phyloP scores from a whole-genome alignment of 1,140 invertebrate species.

The Anastrepha ludens region DNA sequence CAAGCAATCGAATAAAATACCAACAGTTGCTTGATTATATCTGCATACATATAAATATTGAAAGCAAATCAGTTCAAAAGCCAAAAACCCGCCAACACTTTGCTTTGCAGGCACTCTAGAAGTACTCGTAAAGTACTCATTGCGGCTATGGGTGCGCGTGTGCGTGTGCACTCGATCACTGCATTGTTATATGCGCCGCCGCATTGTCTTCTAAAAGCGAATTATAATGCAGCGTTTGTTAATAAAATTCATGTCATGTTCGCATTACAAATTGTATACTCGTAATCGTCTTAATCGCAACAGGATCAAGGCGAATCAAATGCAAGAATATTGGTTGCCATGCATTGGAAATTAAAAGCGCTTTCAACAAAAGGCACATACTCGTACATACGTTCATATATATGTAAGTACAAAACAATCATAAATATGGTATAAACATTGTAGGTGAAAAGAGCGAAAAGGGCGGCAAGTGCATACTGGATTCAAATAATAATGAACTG shows the following conservation, averaged over 20 bases:
- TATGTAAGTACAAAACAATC: too few species aligned
- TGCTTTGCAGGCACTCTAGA: background rate
- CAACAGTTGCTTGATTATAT: background rate
- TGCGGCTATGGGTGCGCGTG: background rate
- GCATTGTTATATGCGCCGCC: background rate
- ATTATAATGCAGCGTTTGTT: background rate
- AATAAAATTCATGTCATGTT: slow-evolving; percentile 44
- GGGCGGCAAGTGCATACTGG: background rate
- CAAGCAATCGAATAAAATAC: background rate
- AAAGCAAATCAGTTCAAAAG: slow-evolving; percentile 31
- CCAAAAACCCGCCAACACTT: background rate
- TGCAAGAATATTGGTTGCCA: background rate
- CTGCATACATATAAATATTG: background rate
- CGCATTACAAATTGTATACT: slow-evolving; percentile 46
- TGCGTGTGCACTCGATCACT: background rate
- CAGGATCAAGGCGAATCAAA: slow-evolving; percentile 35
- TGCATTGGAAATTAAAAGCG: background rate
- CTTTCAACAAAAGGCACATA: too few species aligned
- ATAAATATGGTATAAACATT: too few species aligned
- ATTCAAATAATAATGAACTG: background rate
- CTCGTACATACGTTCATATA: too few species aligned
- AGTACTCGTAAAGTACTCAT: background rate
- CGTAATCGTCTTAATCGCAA: slow-evolving; percentile 40
- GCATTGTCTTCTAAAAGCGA: background rate
- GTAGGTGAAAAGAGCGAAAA: too few species aligned